A percentile compares a stretch with the other conserved stretches of the same genome.
These are phyloP conservation scores for Agelaius tricolor DNA, from an alignment of 2,113 vertebrate genomes.

Conservation along the genomic window DNA sequence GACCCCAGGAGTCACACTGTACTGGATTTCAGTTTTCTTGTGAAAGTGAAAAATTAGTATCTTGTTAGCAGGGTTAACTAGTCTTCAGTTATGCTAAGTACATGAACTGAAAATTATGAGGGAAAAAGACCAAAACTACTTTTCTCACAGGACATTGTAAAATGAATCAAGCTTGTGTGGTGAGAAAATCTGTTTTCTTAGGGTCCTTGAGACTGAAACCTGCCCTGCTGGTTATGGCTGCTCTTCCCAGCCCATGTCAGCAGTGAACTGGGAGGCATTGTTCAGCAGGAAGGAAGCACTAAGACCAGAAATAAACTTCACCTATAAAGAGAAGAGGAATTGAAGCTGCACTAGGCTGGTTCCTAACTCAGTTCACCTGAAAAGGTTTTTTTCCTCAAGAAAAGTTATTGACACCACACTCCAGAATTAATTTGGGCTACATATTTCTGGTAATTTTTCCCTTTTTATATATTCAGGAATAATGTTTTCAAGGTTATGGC, in stretches of 20 bases:
- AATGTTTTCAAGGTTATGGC: slow-evolving; percentile 39
- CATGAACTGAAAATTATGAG: not conserved
- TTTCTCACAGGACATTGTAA: not conserved
- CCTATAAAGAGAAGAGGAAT: not conserved
- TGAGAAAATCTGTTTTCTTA: not conserved
- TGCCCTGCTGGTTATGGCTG: not conserved
- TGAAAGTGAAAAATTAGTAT: not conserved
- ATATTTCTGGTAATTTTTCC: not conserved
- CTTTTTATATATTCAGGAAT: slow-evolving; percentile 27
- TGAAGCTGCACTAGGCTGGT: not conserved
- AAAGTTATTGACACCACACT: not conserved
- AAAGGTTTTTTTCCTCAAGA: not conserved
- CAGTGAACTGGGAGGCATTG: not conserved
- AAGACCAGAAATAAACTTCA: not conserved
- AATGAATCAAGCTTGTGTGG: not conserved
- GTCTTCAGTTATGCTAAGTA: not conserved
- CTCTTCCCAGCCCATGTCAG: not conserved
- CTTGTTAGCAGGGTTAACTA: not conserved
- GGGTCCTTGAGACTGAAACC: not conserved
- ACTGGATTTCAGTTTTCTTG: not conserved
- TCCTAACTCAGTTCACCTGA: not conserved
- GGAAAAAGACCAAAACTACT: not conserved
- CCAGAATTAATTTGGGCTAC: not conserved
- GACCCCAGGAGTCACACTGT: not conserved
- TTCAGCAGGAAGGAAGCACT: not conserved